Conservation (phyloP, 2,113 vertebrate genomes). For the Pedionomus torquatus region DNA sequence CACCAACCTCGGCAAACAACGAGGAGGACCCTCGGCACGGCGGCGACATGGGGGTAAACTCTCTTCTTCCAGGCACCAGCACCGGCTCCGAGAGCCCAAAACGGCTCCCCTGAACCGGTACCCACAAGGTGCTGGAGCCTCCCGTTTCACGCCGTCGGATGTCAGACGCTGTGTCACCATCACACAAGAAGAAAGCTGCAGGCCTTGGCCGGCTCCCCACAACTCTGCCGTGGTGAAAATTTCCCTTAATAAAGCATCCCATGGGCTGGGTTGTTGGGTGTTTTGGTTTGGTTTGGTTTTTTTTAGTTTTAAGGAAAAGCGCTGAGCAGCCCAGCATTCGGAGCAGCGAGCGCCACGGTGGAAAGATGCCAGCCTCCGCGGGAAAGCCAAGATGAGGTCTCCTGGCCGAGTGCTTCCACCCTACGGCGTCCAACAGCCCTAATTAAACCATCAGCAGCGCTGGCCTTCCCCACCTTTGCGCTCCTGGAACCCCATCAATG, state of each 20-base stretch:
- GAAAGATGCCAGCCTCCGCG: not conserved
- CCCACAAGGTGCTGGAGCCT: not conserved
- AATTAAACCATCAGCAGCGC: not conserved
- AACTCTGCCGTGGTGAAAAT: not conserved
- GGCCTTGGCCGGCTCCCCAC: not conserved
- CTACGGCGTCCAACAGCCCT: not conserved
- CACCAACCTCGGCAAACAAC: not conserved
- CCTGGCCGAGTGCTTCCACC: not conserved
- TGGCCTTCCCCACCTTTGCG: not conserved
- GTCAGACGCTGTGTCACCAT: fast-evolving
- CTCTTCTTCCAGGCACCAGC: not conserved
- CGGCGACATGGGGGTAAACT: not conserved
- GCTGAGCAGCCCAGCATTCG: not conserved
- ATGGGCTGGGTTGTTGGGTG: not conserved
- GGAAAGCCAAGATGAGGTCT: not conserved
- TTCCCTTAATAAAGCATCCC: not conserved
- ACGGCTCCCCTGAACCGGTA: not conserved
- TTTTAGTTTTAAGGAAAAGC: not conserved
- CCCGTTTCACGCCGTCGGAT: fast-evolving
- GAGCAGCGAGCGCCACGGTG: not conserved
- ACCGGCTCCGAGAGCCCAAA: not conserved
- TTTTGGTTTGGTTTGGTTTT: not conserved
- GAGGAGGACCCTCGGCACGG: fast-evolving
- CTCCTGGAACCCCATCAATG: not conserved
- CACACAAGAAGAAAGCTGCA: not conserved